phyloP scores from a whole-genome alignment of 2,113 vertebrate species.

The Merops nubicus region DNA sequence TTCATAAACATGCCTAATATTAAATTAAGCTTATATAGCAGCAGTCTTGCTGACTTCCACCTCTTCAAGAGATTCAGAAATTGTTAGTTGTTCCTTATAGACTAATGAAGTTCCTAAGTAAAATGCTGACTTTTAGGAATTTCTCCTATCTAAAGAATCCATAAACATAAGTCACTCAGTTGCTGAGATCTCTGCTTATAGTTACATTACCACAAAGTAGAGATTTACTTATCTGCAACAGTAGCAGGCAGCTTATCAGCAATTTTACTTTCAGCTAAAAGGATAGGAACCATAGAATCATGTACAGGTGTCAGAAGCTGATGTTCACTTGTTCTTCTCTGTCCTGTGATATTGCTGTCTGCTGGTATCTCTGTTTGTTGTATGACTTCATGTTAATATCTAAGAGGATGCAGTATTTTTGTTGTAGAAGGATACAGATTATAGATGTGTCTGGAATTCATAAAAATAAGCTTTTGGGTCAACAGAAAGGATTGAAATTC shows the following conservation, averaged over 20 bases:
- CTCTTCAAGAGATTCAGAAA: background rate
- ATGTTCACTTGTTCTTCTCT: background rate
- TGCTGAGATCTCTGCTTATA: background rate
- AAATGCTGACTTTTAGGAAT: background rate
- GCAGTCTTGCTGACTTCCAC: background rate
- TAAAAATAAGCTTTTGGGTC: background rate
- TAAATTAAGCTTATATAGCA: background rate
- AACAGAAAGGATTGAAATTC: background rate
- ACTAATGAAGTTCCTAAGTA: background rate
- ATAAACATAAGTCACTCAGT: background rate
- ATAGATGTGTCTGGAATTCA: background rate
- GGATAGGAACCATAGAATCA: background rate
- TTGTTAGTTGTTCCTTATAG: background rate
- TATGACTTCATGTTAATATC: background rate
- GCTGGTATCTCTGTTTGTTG: background rate
- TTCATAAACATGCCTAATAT: rapidly evolving
- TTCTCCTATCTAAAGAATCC: background rate
- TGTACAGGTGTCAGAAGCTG: background rate
- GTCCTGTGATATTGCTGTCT: background rate
- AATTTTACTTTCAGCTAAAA: background rate
- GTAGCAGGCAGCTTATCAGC: background rate
- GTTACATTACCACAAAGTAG: background rate
- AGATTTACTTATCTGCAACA: background rate
- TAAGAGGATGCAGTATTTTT: rapidly evolving
- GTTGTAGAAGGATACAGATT: background rate